phyloP scores from a whole-genome alignment of 53 echinoderm and acorn worm species.

The Echinarachnius parma region DNA sequence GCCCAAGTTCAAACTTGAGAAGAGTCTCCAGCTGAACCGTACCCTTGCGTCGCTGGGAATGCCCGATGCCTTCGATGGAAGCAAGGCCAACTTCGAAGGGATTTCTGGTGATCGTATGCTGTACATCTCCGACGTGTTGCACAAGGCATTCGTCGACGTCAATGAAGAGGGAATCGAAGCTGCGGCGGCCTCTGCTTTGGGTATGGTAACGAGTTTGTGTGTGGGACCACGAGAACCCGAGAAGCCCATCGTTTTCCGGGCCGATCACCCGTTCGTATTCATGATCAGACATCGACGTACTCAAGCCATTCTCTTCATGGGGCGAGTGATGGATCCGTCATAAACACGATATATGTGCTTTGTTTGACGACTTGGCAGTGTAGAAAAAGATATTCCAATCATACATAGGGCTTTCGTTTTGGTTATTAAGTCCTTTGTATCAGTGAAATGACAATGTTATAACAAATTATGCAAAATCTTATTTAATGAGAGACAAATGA shows the following conservation, averaged over 20 bases:
- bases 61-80: slow-evolving; percentile 53
- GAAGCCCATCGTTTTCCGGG: slow-evolving; percentile 22
- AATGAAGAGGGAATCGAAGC: slow-evolving; percentile 96
- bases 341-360: too few relatives aligned
- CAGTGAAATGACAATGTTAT: too few relatives aligned
- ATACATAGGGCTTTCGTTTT: too few relatives aligned
- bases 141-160: slow-evolving; percentile 86
- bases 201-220: slow-evolving; percentile 15
- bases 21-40: slow-evolving; percentile 54
- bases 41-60: slow-evolving; percentile 71
- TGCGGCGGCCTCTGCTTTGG: slow-evolving; percentile 73
- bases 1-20: slow-evolving; percentile 78
- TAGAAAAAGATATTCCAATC: too few relatives aligned
- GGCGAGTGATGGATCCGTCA: slow-evolving; percentile 48
- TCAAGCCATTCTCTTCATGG: slow-evolving; percentile 67
- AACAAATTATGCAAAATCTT: too few relatives aligned
- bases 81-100: slow-evolving; percentile 69
- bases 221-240: not conserved
- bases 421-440: too few relatives aligned
- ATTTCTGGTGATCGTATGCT: slow-evolving; percentile 50
- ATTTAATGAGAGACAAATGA: too few relatives aligned
- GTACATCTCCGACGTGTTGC: slow-evolving; percentile 63
- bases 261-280: slow-evolving; percentile 86
- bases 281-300: slow-evolving; percentile 59
- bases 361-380: too few relatives aligned